Evolutionary conservation across 2,797 vertebrate genomes (phyloP), one percentile per base, ranked within the genome.

Genomic region (Triplophysa bombifrons): DNA sequence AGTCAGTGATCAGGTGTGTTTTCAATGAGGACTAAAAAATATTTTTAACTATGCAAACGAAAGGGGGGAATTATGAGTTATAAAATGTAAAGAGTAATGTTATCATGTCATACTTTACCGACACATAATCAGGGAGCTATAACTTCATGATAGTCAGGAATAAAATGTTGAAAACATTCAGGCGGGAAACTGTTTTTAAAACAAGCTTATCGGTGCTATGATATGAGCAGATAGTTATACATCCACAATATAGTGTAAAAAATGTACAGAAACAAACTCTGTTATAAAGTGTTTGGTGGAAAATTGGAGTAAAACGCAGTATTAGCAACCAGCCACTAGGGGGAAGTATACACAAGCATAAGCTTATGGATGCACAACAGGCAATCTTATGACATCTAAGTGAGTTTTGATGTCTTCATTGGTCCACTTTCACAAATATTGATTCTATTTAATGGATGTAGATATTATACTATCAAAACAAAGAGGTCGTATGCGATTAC

Each of bases 261-360:
- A 19, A n/a, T 55, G 20, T 6, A 55, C 22, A 41, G 34, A 38
- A 38, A 30, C 5, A 41, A 1, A 9, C 7, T 41, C 38, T 41
- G 8, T 41, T 8, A 9, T 1, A 41, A 8, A 41, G 7, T 41
- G 38, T 41, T 41, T 41, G 38, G 25, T 11, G 12, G 12, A 22
- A 13, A 27, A 27, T 20, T 60, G 0, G 1, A 53, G 6, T 53
- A 19, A 11, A 60, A 60, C 22, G 71, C 53, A 78, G 6, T 80
- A 64, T 72, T 53, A 72, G 34, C 20, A 16, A 1, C 9, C 50
- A 2, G 13, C 87, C 90, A 88, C 87, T 71, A 74, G 90, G 83
- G 83, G 85, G 86, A 79, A 84, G 82, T 60, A 85, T 5, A 78
- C 17, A 63, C 41, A 56, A 48, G 64, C 11, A 48, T n/a, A 44